These are phyloP conservation scores for Cyclargus thomasi DNA, from an alignment of 1,140 invertebrate genomes.

Conservation along the genomic window DNA sequence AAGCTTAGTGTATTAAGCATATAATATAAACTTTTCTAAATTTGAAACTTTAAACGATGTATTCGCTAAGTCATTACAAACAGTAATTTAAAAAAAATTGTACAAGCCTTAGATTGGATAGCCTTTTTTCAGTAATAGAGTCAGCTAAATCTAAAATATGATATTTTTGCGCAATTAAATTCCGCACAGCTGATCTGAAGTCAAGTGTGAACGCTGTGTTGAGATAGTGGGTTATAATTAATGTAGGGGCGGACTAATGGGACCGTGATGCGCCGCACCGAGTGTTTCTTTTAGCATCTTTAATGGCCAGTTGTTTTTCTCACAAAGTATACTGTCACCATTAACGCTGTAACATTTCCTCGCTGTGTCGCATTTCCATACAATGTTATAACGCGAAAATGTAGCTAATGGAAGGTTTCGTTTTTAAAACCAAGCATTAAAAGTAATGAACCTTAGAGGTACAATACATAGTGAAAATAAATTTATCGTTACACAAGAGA, in stretches of 20 bases:
- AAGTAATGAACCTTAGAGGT: no score
- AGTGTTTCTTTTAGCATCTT: constrained; percentile 27
- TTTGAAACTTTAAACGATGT: no score
- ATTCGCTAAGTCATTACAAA: no score
- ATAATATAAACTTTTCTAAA: no score
- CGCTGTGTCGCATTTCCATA: constrained; percentile 24
- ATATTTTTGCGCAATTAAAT: not conserved
- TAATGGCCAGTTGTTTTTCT: constrained; percentile 25
- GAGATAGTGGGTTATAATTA: constrained; percentile 26
- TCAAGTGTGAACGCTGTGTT: constrained; percentile 7
- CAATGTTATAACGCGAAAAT: not conserved
- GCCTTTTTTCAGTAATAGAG: no score
- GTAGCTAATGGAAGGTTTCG: not conserved
- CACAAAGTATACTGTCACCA: constrained; percentile 61
- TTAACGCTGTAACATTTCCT: constrained; percentile 62
- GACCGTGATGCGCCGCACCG: constrained; percentile 26
- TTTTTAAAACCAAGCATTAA: not conserved
- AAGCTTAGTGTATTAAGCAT: no score
- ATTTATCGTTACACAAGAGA: no score
- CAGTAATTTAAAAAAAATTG: no score
- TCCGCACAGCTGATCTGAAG: not conserved
- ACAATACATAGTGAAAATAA: no score
- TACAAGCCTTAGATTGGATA: no score
- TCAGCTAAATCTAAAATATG: no score
- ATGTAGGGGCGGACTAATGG: constrained; percentile 29